Percentiles rank a stretch among this genome's conserved stretches.
Conservation (phyloP, 2,888 invertebrate species). For the Slavum lentiscoides region DNA sequence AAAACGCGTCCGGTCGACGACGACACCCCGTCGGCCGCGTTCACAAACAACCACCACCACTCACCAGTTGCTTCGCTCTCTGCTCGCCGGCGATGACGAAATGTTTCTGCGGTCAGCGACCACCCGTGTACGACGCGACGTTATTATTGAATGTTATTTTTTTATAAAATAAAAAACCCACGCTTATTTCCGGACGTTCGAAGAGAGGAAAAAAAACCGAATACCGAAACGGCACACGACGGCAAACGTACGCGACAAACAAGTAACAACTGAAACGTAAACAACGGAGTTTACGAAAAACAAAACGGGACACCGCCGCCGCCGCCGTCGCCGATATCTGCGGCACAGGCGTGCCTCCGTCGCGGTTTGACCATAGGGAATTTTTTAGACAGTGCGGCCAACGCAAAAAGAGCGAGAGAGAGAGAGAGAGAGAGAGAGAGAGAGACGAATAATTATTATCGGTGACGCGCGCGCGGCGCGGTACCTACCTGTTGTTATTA, state of each 20-base stretch:
- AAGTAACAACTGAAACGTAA: conserved; percentile 39
- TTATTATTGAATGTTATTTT: background rate
- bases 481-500: conserved; percentile 5
- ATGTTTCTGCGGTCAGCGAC: background rate
- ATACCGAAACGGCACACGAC: background rate
- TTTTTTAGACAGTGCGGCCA: conserved; percentile 23
- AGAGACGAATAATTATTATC: no score
- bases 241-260: background rate
- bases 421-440: background rate
- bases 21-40: no score
- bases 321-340: background rate
- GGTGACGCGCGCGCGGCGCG: background rate
- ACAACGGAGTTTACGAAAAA: conserved; percentile 8
- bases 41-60: no score
- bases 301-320: conserved; percentile 16
- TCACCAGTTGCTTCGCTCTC: no score
- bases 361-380: conserved; percentile 15
- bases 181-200: no score
- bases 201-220: background rate
- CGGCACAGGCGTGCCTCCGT: conserved; percentile 23
- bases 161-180: no score
- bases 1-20: no score
- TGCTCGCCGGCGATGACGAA: background rate
- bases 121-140: background rate
- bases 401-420: background rate